Evolutionary conservation across 2,888 invertebrate species (phyloP).

Genomic region (Eugnorisma glareosa): DNA sequence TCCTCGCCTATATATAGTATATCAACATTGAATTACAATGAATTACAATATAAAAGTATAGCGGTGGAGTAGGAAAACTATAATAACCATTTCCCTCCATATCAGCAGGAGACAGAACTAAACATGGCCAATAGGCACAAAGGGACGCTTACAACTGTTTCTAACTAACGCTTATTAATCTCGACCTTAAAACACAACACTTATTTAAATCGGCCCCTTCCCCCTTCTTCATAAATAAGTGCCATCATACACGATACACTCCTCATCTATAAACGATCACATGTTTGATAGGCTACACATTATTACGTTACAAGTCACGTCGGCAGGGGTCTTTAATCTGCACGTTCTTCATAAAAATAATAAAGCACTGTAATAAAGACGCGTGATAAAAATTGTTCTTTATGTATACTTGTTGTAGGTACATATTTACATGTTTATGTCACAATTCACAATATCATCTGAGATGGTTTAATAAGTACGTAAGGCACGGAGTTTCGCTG

Average conservation of each 20-base stretch:
- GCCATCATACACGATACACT: slow-evolving; percentile 26
- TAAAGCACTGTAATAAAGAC: slow-evolving; percentile 61
- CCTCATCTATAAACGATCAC: slow-evolving; percentile 51
- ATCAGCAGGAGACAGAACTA: no score
- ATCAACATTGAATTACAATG: no score
- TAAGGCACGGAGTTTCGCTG: slow-evolving; percentile 7
- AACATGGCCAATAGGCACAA: no score
- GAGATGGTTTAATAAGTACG: slow-evolving; percentile 46
- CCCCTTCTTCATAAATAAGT: slow-evolving; percentile 14
- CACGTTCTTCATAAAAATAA: slow-evolving; percentile 65
- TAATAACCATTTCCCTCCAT: no score
- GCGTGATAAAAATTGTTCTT: slow-evolving; percentile 61
- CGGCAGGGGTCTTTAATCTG: slow-evolving; percentile 53
- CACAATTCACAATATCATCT: slow-evolving; percentile 50
- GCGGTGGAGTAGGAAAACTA: no score
- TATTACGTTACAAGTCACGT: slow-evolving; percentile 56
- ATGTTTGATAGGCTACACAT: slow-evolving; percentile 51
- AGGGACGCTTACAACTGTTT: no score
- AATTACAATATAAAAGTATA: no score
- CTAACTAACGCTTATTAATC: neutral
- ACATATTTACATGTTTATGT: slow-evolving; percentile 67
- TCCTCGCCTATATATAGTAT: no score
- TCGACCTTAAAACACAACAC: slow-evolving; percentile 3
- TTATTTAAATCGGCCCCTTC: neutral
- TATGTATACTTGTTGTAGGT: slow-evolving; percentile 49